Base-by-base conservation (phyloP, 2,113 vertebrate genomes). In the Periophthalmus modestus region DNA sequence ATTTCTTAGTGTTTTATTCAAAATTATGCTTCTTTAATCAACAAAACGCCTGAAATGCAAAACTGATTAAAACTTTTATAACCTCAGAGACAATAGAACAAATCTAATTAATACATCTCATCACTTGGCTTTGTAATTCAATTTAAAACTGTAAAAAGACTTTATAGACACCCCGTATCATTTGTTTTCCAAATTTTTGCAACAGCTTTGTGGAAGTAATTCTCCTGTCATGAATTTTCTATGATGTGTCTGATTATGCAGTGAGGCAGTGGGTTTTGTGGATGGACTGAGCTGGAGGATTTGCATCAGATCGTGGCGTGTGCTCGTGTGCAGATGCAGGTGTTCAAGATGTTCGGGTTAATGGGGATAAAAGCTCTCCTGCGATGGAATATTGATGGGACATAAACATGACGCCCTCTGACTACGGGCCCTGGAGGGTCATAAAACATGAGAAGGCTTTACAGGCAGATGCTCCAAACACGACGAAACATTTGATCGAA, bases 321-420 rank as follows among this genome's bases (percentile, higher is more conserved):
- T n/a, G n/a, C n/a, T n/a, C 34, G 16, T 43, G 7, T 43, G 33
- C 50, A 19, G 7, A 12, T 70, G 33, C 58, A 34, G 48, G 21
- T 55, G 12, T 59, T 13, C 10, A 59, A 23, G 19, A 15, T 21
- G 36, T 12, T 10, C 36, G 79, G 12, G 55, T 78, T 75, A 58
- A 68, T 72, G 48, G 18, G 46, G 52, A 71, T 73, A 75, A 59
- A 75, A 24, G 46, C 80, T 70, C n/a, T n/a, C 46, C 54, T 1
- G 23, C 72, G 62, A 84, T 82, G 69, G 78, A 82, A 80, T 85
- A 81, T 88, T 80, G 67, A 87, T 87, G 75, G 65, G 46, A 71
- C 66, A 77, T 79, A 79, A 85, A 82, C 82, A 79, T 66, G 70
- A 62, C 52, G 68, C 78, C 62, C 59, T 54, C 19, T 66, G 76